Evolutionary conservation across 1,140 invertebrate genomes (phyloP), one percentile per base, ranked within the genome.

Genomic region (Drosophila parvula): DNA sequence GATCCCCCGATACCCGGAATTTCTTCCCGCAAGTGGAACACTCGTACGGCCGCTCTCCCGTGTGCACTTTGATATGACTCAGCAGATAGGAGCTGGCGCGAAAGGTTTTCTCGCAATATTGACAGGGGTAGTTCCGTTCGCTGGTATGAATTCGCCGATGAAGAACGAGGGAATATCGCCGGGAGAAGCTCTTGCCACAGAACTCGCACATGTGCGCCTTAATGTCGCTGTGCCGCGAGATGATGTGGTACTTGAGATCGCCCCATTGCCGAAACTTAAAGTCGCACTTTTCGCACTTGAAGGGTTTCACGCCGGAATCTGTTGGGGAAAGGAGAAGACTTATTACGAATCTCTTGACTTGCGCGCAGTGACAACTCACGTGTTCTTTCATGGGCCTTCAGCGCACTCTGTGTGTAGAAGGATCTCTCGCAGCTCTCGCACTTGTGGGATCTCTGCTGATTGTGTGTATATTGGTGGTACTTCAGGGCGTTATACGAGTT

Each of bases 161-260:
- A 0, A 98, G 94, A n/a, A 96, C 97, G n/a, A 97, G 92, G 22
- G 98, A 98, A 89, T 99, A 98, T 71, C 98, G 97, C 16, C 98
- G 94, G 0, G 98, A 97, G 93, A 98, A 98, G 77, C 97, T 96
- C 92, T 98, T 98, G 27, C 96, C 96, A 90, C 97, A 98, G 85
- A 96, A 98, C 90, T 98, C 97, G 86, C 97, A 98, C 82, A 97
- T 97, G 91, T 96, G 97, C 56, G 96, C 95, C 83, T 97, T 96
- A 83, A 96, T 93, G 5, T 92, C 91, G 11, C 96, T 96, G 91
- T 98, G 97, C 58, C 97, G 94, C 4, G 96, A 97, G 2, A 95
- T 96, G 69, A 96, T 96, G 92, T 98, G 98, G 79, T 98, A 96
- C 75, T 97, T 98, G 18, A 98, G 93, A 90, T 98, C 96, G 57